Conservation (phyloP, 2,113 vertebrate species). For the Sebastes fasciatus region DNA sequence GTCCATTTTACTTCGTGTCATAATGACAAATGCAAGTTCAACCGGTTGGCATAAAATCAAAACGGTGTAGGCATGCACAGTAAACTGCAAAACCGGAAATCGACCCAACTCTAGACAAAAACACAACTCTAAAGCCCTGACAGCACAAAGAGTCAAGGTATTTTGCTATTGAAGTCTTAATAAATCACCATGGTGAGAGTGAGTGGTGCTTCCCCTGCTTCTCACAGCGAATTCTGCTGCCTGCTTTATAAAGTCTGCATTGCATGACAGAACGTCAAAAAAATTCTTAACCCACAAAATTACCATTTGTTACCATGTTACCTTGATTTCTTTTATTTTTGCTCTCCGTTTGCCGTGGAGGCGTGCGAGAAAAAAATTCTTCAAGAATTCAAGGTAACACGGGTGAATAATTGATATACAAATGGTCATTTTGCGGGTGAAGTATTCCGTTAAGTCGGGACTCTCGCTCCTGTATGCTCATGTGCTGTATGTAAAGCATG, state of each 20-base stretch:
- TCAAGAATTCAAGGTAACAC: not conserved
- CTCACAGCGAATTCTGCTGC: not conserved
- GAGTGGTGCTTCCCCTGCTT: not conserved
- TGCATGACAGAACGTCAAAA: not conserved
- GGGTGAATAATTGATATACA: not conserved
- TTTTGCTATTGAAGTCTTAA: not conserved
- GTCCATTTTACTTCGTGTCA: no score
- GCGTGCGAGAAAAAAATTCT: not conserved
- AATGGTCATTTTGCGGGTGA: not conserved
- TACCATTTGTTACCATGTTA: not conserved
- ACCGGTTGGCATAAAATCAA: no score
- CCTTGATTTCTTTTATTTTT: no score
- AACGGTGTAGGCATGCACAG: no score
- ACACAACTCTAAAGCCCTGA: not conserved
- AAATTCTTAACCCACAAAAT: not conserved
- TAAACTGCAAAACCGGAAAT: no score
- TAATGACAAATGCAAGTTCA: no score
- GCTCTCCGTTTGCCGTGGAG: no score
- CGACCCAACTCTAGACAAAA: not conserved
- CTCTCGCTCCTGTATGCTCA: not conserved
- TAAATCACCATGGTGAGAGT: not conserved
- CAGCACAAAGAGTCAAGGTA: not conserved
- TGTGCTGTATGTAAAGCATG: not conserved
- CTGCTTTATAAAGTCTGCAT: not conserved
- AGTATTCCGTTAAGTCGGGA: not conserved